Base-by-base conservation (phyloP, 1,140 invertebrate genomes). In the Hylaeus anthracinus region DNA sequence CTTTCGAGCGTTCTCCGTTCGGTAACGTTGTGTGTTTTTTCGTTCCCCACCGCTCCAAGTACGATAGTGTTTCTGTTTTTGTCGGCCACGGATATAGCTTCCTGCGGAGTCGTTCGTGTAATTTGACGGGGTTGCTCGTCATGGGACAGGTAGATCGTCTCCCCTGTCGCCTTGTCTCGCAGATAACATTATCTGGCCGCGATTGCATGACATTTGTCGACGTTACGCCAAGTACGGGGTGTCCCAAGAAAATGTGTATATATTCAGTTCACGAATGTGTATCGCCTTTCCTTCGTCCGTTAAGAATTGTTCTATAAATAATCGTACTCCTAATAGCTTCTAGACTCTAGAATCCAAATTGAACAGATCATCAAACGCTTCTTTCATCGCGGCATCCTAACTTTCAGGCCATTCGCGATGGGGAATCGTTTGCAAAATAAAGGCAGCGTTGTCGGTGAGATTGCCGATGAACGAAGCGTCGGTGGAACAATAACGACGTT, bases 401-500 rank as follows among this genome's bases (percentile, higher is more conserved):
- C 45, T 48, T 48, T 6, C 45, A 48, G 45, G 15, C 60, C 48
- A 45, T 5, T 53, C 2, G 6, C 39, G 26, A 64, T 26, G 51
- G 77, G 10, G 15, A 65, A 73, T 65, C 41, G 61, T 72, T 26
- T 6, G 9, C 9, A 26, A 53, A 43, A 79, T 72, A 72, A 72
- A 65, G 77, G 9, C 58, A 14, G 6, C 64, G 53, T 61, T 74
- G 78, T 75, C 12, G 51, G 63, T 2, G 71, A 69, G 45, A 80
- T 67, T 41, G 63, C 45, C 53, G 53, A 14, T 15, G 64, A 60
- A 56, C 15, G 51, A 56, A 79, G 56, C 60, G 45, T 10, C 60
- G 41, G 53, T 43, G 9, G 81, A 73, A 65, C 79, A 82, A 82
- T 74, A 78, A 85, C 83, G 60, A 71, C 61, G 45, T 82, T 65